phyloP scores from a whole-genome alignment of 2,797 vertebrate species.

The Myotis daubentonii region DNA sequence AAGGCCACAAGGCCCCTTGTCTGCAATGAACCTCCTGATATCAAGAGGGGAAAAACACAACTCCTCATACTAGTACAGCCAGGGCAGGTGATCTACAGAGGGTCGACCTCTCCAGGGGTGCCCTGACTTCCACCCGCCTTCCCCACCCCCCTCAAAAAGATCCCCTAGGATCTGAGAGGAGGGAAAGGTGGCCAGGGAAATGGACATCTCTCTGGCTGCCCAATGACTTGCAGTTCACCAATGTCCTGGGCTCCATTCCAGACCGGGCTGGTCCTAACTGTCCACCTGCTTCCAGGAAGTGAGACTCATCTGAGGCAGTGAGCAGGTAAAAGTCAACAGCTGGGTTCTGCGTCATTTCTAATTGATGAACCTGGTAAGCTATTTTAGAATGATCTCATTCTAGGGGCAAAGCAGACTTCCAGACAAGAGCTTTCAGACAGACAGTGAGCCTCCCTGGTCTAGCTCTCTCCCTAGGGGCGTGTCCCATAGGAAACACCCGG shows the following conservation, averaged over 20 bases:
- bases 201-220: neutral
- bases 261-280: neutral
- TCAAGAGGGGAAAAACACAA: neutral
- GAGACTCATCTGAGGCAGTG: neutral
- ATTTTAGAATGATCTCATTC: neutral
- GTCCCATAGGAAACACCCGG: fast-evolving
- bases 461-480: fast-evolving
- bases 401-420: neutral
- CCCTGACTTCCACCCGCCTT: neutral
- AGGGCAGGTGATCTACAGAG: neutral
- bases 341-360: neutral
- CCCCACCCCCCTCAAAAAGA: too few relatives aligned
- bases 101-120: neutral
- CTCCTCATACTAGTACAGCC: too few relatives aligned
- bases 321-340: neutral
- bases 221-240: neutral
- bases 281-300: neutral
- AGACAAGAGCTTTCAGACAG: neutral
- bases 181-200: neutral
- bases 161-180: neutral
- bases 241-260: neutral
- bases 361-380: neutral
- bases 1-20: neutral
- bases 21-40: fast-evolving
- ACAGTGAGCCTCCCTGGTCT: fast-evolving